phyloP scores from a whole-genome alignment of 2,113 vertebrate genomes.

The Lamprotornis superbus region DNA sequence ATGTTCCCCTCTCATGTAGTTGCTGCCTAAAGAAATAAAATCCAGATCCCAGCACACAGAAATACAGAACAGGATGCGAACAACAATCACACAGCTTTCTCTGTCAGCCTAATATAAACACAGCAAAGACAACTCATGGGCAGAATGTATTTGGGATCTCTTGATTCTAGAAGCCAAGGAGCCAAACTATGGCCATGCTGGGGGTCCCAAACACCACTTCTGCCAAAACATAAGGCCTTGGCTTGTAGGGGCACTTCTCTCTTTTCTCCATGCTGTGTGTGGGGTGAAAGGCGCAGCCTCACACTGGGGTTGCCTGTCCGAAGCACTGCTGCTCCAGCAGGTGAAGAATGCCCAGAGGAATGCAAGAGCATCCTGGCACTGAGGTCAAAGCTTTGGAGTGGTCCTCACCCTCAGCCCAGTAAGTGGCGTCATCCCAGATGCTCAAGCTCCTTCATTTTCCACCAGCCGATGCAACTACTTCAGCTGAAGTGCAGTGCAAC shows the following conservation, averaged over 20 bases:
- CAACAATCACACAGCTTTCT: not conserved
- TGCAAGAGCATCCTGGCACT: accelerated
- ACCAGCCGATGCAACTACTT: not conserved
- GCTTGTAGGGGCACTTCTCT: not conserved
- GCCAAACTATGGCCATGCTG: accelerated
- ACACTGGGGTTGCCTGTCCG: not conserved
- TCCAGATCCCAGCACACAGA: not conserved
- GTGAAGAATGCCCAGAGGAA: not conserved
- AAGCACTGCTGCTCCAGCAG: not conserved
- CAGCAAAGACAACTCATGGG: not conserved
- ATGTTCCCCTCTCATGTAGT: not conserved
- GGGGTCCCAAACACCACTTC: not conserved
- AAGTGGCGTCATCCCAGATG: not conserved
- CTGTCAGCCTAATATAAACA: not conserved
- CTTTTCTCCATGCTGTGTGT: accelerated
- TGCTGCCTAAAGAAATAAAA: not conserved
- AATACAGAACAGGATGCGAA: not conserved
- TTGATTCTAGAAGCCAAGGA: not conserved
- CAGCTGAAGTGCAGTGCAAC: not conserved
- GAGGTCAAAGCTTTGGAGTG: not conserved
- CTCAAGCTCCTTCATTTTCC: not conserved
- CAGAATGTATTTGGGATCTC: not conserved
- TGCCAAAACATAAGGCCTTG: not conserved
- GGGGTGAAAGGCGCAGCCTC: not conserved
- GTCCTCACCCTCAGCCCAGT: not conserved